A percentile compares a stretch with the other conserved stretches of the same genome.
Evolutionary conservation across 1,140 invertebrate species (phyloP).

Genomic region (Heliconius eleuchia): DNA sequence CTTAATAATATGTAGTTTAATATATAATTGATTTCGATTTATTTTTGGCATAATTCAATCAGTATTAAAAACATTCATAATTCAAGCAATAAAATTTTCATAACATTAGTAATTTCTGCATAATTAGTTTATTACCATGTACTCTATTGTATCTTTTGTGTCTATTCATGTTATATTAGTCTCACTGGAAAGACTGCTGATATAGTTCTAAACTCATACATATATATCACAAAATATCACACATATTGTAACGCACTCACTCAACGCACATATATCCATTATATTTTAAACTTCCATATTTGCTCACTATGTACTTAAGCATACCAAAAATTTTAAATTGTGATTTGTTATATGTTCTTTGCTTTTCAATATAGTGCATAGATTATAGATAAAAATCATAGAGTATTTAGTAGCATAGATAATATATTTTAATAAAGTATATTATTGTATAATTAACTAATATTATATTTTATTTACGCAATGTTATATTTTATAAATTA

Average conservation of each 20-base stretch:
- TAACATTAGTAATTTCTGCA: no score
- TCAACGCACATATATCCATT: neutral
- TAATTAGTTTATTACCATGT: neutral
- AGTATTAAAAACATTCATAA: neutral
- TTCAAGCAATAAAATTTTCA: neutral
- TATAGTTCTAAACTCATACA: neutral
- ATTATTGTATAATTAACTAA: neutral
- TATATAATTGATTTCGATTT: no score
- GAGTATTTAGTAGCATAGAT: slow-evolving; percentile 7
- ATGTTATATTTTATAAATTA: slow-evolving; percentile 9
- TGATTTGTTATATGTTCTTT: slow-evolving; percentile 32
- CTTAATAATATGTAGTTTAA: no score
- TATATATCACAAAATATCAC: neutral
- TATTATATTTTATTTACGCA: slow-evolving; percentile 14
- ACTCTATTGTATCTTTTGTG: neutral
- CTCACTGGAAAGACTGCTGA: neutral
- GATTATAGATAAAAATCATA: slow-evolving; percentile 13
- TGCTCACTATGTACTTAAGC: slow-evolving; percentile 31
- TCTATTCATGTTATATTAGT: neutral
- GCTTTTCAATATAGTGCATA: slow-evolving; percentile 8
- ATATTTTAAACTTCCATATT: neutral
- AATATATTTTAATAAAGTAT: slow-evolving; percentile 16
- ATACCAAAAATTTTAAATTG: slow-evolving; percentile 28
- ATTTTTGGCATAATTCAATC: neutral
- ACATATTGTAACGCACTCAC: slow-evolving; percentile 2